Evolutionary conservation across 2,113 vertebrate genomes (phyloP).

Genomic region (Podarcis muralis): DNA sequence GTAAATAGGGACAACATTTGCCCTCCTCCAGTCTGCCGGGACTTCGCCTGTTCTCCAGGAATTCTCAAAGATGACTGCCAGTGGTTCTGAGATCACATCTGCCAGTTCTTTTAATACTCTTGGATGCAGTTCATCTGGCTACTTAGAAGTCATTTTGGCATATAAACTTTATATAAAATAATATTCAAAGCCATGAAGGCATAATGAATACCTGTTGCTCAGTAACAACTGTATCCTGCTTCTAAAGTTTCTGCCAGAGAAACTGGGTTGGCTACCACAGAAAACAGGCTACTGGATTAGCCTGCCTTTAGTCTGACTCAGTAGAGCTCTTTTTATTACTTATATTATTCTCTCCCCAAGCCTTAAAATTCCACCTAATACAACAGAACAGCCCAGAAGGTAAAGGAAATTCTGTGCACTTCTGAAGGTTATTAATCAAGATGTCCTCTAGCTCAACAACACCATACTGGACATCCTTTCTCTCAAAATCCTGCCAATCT

Average conservation of each 20-base stretch:
- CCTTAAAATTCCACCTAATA: neutral
- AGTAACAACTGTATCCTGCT: neutral
- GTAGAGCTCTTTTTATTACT: neutral
- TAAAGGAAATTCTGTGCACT: constrained; percentile 5
- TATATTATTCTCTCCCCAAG: neutral
- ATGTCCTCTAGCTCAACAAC: neutral
- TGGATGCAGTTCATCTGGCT: no score
- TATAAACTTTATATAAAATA: no score
- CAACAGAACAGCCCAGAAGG: neutral
- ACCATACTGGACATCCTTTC: neutral
- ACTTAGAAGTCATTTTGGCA: no score
- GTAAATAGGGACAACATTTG: no score
- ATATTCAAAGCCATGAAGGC: neutral
- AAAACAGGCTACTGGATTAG: neutral
- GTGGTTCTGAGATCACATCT: no score
- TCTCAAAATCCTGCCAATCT: neutral
- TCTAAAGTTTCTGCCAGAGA: neutral
- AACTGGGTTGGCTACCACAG: neutral
- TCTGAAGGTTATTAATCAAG: constrained; percentile 9
- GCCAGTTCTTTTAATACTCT: no score
- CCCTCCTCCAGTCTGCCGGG: no score
- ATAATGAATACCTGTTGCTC: neutral
- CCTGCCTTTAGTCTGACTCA: neutral
- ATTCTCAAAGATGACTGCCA: no score
- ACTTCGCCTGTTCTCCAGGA: no score